Evolutionary conservation across 1,140 invertebrate species (phyloP).

Genomic region (Popillia japonica): DNA sequence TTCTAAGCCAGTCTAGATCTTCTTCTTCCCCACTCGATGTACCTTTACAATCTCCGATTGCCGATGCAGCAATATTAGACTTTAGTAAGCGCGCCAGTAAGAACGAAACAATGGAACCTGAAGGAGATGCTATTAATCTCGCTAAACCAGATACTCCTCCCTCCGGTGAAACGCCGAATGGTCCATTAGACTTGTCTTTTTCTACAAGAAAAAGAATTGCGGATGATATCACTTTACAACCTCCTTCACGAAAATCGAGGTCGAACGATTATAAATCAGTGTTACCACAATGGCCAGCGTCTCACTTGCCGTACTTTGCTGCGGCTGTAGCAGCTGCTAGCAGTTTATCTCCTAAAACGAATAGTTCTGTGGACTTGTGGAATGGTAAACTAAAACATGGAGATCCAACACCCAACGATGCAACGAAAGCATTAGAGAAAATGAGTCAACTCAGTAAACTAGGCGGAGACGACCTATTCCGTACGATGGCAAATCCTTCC

Average conservation of each 20-base stretch:
- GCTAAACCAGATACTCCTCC: slow-evolving; percentile 67
- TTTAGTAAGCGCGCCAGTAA: slow-evolving; percentile 72
- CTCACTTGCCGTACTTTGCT: slow-evolving; percentile 80
- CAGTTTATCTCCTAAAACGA: slow-evolving; percentile 77
- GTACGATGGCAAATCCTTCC: slow-evolving; percentile 66
- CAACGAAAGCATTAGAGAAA: slow-evolving; percentile 87
- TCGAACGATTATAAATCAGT: slow-evolving; percentile 68
- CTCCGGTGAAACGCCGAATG: slow-evolving; percentile 69
- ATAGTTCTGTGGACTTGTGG: slow-evolving; percentile 70
- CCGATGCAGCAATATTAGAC: slow-evolving; percentile 72
- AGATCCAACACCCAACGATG: slow-evolving; percentile 74
- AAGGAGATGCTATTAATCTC: slow-evolving; percentile 72
- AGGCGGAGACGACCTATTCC: slow-evolving; percentile 77
- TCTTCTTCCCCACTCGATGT: slow-evolving; percentile 56
- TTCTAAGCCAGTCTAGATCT: slow-evolving; percentile 59
- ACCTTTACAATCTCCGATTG: slow-evolving; percentile 62
- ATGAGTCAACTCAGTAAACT: slow-evolving; percentile 90
- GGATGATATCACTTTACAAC: slow-evolving; percentile 70
- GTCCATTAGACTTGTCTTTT: slow-evolving; percentile 82
- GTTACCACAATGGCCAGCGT: slow-evolving; percentile 79
- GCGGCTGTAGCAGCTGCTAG: slow-evolving; percentile 78
- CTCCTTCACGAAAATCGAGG: slow-evolving; percentile 71
- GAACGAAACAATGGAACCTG: slow-evolving; percentile 65
- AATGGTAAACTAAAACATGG: slow-evolving; percentile 81
- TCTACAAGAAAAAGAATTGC: slow-evolving; percentile 75